Conservation (phyloP, 2,797 vertebrate species). For the Propithecus perrieri region DNA sequence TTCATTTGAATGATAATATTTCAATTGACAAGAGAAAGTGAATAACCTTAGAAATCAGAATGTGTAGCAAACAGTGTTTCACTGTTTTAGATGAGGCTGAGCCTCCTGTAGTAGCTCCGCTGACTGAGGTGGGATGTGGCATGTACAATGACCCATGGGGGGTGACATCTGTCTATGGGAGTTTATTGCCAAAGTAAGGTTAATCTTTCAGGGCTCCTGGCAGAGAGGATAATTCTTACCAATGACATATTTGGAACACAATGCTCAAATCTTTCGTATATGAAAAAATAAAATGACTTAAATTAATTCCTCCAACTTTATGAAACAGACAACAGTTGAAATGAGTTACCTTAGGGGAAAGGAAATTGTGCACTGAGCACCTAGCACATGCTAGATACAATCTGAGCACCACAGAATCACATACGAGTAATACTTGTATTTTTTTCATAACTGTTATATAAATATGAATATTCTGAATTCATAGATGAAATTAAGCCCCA, state of each 20-base stretch:
- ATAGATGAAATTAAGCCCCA: neutral
- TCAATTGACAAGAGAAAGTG: neutral
- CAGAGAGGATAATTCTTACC: neutral
- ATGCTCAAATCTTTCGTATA: neutral
- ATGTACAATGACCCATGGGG: fast-evolving
- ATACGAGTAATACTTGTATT: neutral
- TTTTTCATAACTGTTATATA: neutral
- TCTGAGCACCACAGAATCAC: neutral
- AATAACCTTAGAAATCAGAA: neutral
- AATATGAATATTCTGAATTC: neutral
- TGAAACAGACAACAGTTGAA: neutral
- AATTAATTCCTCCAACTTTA: neutral
- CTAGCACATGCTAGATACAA: fast-evolving
- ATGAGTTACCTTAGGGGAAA: neutral
- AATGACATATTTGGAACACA: neutral
- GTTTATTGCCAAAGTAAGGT: no score
- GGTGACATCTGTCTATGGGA: fast-evolving
- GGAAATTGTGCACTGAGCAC: neutral
- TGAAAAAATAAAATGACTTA: neutral
- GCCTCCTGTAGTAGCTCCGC: no score
- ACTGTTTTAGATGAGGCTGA: no score
- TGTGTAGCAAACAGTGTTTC: neutral
- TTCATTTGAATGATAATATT: neutral
- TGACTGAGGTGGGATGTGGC: fast-evolving
- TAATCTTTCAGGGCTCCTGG: neutral